Base-by-base conservation (phyloP, 2,113 vertebrate species). In the Colaptes auratus region DNA sequence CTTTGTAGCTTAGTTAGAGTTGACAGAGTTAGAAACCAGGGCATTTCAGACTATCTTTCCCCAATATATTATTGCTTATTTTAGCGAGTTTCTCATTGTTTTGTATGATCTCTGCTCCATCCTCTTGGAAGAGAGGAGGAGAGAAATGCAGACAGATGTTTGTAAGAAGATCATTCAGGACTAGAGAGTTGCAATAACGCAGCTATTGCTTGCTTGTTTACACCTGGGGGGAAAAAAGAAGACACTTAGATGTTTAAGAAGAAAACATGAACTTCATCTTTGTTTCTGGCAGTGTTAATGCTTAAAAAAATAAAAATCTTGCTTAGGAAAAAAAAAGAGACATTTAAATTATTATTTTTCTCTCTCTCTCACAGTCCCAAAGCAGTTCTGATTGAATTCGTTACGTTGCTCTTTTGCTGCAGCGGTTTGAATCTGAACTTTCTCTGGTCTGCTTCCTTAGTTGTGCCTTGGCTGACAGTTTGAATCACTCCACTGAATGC, bases 401-500 rank as follows among this genome's bases (percentile, higher is more conserved):
- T 86, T 77, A 39, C 15, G 4, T 48, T 91, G 18, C 31, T 60
- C 1, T 48, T 48, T 70, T 63, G 42, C 36, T 89, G 30, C 16
- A 88, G 48, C 44, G 1, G 0, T 53, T 86, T 64, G 19, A 50
- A 75, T 70, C 35, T 61, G 48, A 53, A 36, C 42, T 55, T 27
- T 44, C 28, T 82, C 24, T 67, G 7, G 30, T 63, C 30, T 87
- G 21, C 6, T 0, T 81, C 88, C 52, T 67, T 77, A 36, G 64
- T 82, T 92, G 72, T 67, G 70, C 39, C 67, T 71, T 90, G 59
- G 64, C n/a, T 90, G 80, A n/a, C 53, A 50, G 74, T 77, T 94
- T 77, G 75, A 71, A 70, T 84, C 35, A 17, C 61, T 58, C 1
- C 10, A 12, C 44, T 36, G 42, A 87, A 17, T n/a, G 10, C 35